These are phyloP conservation scores for Vulpes lagopus DNA, from an alignment of 2,113 vertebrate species.

Conservation along the genomic window DNA sequence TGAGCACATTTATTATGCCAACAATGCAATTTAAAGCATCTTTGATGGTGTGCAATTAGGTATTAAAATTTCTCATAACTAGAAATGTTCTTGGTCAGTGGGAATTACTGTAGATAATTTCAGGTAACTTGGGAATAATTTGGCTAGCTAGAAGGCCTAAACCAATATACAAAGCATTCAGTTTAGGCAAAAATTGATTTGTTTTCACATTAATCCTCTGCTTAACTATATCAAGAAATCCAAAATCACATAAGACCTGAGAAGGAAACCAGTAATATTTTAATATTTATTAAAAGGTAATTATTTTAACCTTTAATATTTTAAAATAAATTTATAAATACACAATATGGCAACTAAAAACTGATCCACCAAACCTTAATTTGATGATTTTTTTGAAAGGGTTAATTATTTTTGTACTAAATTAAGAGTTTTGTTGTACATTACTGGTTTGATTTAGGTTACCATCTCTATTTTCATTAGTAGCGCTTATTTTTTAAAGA, in stretches of 20 bases:
- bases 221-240: constrained; percentile 61
- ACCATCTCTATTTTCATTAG: neutral
- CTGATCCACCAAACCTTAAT: neutral
- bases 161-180: constrained; percentile 56
- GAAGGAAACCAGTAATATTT: neutral
- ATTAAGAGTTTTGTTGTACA: neutral
- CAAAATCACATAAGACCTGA: constrained; percentile 51
- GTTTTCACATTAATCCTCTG: constrained; percentile 70
- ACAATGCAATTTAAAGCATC: constrained; percentile 63
- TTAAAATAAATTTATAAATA: constrained; percentile 61
- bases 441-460: constrained; percentile 1
- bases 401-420: constrained; percentile 3
- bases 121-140: constrained; percentile 70
- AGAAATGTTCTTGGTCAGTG: constrained; percentile 61
- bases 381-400: neutral
- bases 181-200: constrained; percentile 37
- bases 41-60: constrained; percentile 74
- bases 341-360: constrained; percentile 28
- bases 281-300: too few relatives aligned
- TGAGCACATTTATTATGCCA: constrained; percentile 71
- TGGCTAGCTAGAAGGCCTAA: constrained; percentile 53
- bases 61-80: constrained; percentile 70
- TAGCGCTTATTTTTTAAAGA: neutral
- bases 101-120: constrained; percentile 74
- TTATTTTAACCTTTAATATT: constrained; percentile 6